phyloP scores from a whole-genome alignment of 2,888 invertebrate species.

The Plagiodera versicolora region DNA sequence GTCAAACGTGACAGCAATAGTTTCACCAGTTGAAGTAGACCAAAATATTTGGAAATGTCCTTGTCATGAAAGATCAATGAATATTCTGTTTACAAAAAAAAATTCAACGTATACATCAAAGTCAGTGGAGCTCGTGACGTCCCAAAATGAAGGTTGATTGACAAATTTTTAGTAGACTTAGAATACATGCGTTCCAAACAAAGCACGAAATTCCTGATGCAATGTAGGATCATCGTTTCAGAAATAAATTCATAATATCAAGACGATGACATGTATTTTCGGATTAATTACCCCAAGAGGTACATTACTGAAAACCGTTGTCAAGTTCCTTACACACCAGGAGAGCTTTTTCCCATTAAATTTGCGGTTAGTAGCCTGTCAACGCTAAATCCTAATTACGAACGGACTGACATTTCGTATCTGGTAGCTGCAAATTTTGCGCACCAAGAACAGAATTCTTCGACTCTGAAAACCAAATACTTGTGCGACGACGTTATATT shows the following conservation, averaged over 20 bases:
- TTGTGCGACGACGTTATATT: constrained; percentile 19
- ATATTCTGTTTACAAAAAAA: no score
- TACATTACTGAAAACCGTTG: constrained; percentile 4
- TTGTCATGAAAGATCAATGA: no score
- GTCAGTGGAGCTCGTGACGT: no score
- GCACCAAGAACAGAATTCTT: not conserved
- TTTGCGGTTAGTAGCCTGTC: constrained; percentile 9
- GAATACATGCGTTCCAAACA: no score
- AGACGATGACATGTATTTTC: not conserved
- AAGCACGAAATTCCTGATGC: no score
- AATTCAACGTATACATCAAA: no score
- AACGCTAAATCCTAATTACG: constrained; percentile 16
- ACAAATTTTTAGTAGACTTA: no score
- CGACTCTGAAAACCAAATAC: constrained; percentile 8
- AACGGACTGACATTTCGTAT: constrained; percentile 3
- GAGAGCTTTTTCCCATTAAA: constrained; percentile 10
- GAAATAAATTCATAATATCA: not conserved
- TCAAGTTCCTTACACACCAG: constrained; percentile 1
- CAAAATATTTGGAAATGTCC: no score
- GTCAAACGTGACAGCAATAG: no score
- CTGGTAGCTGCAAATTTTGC: constrained; percentile 2
- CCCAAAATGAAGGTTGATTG: no score
- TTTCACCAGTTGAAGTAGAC: no score
- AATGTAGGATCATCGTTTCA: not conserved
- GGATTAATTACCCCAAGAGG: not conserved